Evolutionary conservation across 2,797 vertebrate genomes (phyloP).

Genomic region (Nyctibius grandis): DNA sequence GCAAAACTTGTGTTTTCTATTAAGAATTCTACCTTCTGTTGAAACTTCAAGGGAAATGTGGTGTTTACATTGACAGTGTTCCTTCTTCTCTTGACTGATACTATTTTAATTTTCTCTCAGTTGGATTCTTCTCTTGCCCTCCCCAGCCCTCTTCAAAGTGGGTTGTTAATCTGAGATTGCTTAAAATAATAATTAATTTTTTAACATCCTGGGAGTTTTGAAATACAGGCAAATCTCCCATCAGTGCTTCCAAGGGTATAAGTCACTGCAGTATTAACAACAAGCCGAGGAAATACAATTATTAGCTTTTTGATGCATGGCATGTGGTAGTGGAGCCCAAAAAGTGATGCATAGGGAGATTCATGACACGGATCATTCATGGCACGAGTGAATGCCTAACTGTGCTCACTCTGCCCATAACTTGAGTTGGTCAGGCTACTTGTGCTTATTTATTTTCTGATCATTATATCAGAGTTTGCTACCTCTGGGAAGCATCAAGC

Average conservation of each 20-base stretch:
- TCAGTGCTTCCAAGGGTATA: neutral
- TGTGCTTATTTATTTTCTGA: neutral
- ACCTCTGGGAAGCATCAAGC: neutral
- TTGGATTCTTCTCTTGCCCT: neutral
- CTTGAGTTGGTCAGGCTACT: neutral
- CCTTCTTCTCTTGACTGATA: neutral
- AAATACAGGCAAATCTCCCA: neutral
- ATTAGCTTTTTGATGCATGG: neutral
- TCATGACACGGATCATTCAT: neutral
- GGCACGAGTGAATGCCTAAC: neutral
- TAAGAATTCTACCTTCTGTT: neutral
- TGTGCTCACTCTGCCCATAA: neutral
- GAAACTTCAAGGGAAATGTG: neutral
- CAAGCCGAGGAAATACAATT: neutral
- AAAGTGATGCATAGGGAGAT: neutral
- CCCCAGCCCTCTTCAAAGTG: neutral
- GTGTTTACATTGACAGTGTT: neutral
- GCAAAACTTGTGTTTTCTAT: neutral
- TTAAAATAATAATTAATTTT: neutral
- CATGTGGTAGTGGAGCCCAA: neutral
- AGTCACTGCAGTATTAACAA: neutral
- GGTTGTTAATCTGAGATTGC: neutral
- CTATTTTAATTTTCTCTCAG: neutral
- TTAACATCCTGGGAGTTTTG: neutral
- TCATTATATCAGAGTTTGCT: neutral